phyloP scores from a whole-genome alignment of 2,797 vertebrate genomes.

The Ispidina picta region DNA sequence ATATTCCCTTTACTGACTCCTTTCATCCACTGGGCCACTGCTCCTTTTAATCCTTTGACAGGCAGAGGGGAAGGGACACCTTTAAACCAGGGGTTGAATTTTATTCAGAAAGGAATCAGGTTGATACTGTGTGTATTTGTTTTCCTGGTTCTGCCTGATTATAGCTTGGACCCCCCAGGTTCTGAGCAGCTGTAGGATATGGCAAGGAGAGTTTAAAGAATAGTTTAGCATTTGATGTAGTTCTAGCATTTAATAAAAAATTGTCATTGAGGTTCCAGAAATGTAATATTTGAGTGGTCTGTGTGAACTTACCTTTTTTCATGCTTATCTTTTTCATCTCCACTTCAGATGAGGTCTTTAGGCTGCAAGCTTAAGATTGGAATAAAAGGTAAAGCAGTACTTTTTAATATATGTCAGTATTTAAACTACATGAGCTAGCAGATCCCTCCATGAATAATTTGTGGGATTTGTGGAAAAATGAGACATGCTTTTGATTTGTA shows the following conservation, averaged over 20 bases:
- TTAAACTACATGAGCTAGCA: neutral
- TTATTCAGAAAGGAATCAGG: neutral
- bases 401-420: neutral
- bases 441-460: neutral
- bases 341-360: neutral
- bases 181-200: neutral
- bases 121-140: neutral
- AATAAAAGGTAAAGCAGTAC: neutral
- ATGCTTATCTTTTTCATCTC: neutral
- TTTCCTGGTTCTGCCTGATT: neutral
- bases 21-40: neutral
- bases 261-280: neutral
- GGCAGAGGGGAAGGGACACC: neutral
- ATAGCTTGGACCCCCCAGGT: neutral
- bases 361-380: neutral
- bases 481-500: neutral
- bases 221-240: neutral
- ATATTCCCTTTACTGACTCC: neutral
- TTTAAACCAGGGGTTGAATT: neutral
- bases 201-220: neutral
- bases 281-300: neutral
- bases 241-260: conserved; percentile 18
- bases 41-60: neutral
- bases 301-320: neutral
- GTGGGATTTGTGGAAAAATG: neutral